Conservation (phyloP, 2,797 vertebrate species). For the Australoheros facetus region DNA sequence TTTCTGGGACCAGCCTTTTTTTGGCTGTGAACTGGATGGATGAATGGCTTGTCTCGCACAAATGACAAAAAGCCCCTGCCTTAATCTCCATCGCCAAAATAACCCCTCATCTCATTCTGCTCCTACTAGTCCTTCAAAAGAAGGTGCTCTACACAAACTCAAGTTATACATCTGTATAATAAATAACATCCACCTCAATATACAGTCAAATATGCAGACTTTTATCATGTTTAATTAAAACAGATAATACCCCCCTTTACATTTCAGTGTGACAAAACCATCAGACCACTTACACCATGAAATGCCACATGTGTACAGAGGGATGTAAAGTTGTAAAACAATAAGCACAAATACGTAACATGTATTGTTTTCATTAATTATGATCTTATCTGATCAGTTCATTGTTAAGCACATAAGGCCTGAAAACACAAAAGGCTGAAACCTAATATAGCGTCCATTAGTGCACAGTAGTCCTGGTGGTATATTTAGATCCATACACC, state of each 20-base stretch:
- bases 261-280: conserved; percentile 31
- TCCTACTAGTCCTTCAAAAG: conserved; percentile 90
- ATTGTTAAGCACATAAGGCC: conserved; percentile 45
- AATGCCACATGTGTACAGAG: conserved; percentile 16
- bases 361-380: conserved; percentile 6
- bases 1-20: conserved; percentile 99
- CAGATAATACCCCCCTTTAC: not conserved
- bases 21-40: conserved; percentile 99
- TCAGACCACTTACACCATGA: not conserved
- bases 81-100: conserved; percentile 98
- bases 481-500: conserved; percentile 15
- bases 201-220: conserved; percentile 8
- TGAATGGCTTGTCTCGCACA: conserved; percentile 99
- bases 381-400: conserved; percentile 36
- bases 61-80: conserved; percentile 99
- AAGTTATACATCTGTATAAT: conserved; percentile 72
- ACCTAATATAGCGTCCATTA: conserved; percentile 48
- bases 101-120: conserved; percentile 97
- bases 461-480: conserved; percentile 32
- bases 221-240: conserved; percentile 40
- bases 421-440: conserved; percentile 58
- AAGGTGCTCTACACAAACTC: conserved; percentile 90
- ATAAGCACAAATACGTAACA: conserved; percentile 17
- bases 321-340: conserved; percentile 51
- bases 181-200: conserved; percentile 36